These are phyloP conservation scores for Notolepis coatsorum DNA, from an alignment of 2,797 vertebrate species.

Conservation along the genomic window DNA sequence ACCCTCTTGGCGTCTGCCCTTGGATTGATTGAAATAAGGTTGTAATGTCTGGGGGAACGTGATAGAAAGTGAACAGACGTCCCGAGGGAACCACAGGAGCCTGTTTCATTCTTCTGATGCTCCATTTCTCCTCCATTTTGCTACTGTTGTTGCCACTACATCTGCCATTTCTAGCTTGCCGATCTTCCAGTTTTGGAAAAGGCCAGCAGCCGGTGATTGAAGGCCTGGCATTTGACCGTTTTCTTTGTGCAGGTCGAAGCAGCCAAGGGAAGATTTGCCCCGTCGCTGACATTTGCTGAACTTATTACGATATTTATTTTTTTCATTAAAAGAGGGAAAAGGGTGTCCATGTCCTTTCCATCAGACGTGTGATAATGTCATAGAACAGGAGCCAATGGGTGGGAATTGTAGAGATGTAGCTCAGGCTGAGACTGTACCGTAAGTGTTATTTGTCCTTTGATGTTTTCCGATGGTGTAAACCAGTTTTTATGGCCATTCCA, in stretches of 20 bases:
- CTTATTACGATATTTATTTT: slow-evolving; percentile 17
- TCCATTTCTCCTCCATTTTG: slow-evolving; percentile 13
- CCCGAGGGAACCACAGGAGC: slow-evolving; percentile 2
- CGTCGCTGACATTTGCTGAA: slow-evolving; percentile 54
- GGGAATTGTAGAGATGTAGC: slow-evolving; percentile 26
- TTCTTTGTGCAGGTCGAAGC: slow-evolving; percentile 20
- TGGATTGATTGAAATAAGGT: slow-evolving; percentile 28
- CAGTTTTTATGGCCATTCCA: slow-evolving; percentile 21
- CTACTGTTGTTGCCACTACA: slow-evolving; percentile 17
- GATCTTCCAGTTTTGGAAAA: slow-evolving; percentile 29
- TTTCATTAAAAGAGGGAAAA: not conserved
- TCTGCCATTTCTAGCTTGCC: slow-evolving; percentile 13
- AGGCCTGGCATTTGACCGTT: slow-evolving; percentile 62
- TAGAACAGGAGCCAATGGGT: not conserved
- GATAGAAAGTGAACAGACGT: slow-evolving; percentile 15
- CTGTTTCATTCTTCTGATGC: slow-evolving; percentile 7
- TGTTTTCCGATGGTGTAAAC: slow-evolving; percentile 8
- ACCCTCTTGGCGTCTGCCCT: slow-evolving; percentile 19
- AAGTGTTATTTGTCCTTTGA: not conserved
- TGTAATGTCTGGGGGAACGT: not conserved
- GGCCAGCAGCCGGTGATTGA: slow-evolving; percentile 54
- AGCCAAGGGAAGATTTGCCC: slow-evolving; percentile 36
- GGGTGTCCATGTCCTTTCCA: slow-evolving; percentile 36
- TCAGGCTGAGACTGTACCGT: not conserved
- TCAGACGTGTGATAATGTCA: slow-evolving; percentile 31